Evolutionary conservation across 2,888 invertebrate species (phyloP).

Genomic region (Eupeodes luniger): DNA sequence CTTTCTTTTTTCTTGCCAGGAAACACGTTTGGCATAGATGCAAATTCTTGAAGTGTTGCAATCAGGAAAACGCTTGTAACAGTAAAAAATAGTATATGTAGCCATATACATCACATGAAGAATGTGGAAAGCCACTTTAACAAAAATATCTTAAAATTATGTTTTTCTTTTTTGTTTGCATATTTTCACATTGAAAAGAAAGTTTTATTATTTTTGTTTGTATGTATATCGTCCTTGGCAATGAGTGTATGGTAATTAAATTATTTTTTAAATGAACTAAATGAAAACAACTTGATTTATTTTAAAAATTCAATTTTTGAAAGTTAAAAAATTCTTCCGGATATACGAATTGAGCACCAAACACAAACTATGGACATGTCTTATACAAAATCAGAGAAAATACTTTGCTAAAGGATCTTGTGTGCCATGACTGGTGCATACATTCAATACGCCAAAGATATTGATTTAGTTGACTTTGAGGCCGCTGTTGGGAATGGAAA

Average conservation of each 20-base stretch:
- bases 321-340: no score
- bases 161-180: neutral
- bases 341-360: no score
- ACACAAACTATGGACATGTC: no score
- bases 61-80: slow-evolving; percentile 45
- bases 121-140: neutral
- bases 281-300: no score
- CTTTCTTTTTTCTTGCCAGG: slow-evolving; percentile 3
- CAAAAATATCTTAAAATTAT: slow-evolving; percentile 3
- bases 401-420: no score
- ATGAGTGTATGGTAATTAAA: slow-evolving; percentile 3
- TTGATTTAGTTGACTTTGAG: no score
- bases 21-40: slow-evolving; percentile 68
- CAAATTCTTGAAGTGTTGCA: slow-evolving; percentile 73
- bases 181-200: neutral
- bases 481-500: no score
- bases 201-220: neutral
- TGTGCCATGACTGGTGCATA: no score
- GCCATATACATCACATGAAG: no score
- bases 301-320: no score
- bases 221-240: neutral
- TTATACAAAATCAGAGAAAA: no score
- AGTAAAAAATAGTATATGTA: neutral
- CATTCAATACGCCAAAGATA: no score
- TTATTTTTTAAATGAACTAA: neutral